These are phyloP conservation scores for Paedocypris sp. DNA, from an alignment of 2,113 vertebrate genomes.

Conservation along the genomic window DNA sequence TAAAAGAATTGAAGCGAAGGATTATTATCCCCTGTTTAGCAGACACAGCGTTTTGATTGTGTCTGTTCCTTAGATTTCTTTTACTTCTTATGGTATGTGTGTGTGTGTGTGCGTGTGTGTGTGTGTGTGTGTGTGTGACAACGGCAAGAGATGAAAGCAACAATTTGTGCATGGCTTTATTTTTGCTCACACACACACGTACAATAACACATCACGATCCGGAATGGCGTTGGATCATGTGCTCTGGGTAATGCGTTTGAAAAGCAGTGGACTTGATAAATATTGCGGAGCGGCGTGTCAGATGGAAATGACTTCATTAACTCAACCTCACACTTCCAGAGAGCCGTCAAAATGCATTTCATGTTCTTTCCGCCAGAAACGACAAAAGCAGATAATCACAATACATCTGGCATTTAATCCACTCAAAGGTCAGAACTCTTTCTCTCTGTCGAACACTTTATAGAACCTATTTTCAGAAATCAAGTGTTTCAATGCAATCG, in stretches of 20 bases:
- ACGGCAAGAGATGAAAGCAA: not conserved
- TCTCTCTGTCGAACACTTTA: not conserved
- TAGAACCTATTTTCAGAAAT: not conserved
- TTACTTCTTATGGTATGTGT: too few relatives aligned
- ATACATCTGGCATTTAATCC: not conserved
- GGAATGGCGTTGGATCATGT: not conserved
- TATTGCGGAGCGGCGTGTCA: not conserved
- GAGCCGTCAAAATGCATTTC: not conserved
- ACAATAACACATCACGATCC: not conserved
- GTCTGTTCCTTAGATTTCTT: too few relatives aligned
- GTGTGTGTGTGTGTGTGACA: too few relatives aligned
- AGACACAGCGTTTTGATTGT: too few relatives aligned
- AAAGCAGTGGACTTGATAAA: not conserved
- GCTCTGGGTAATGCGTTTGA: not conserved
- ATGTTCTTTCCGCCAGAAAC: not conserved
- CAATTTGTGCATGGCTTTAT: not conserved
- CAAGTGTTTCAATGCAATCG: not conserved
- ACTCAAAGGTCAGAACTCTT: not conserved
- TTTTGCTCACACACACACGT: not conserved
- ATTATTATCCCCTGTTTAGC: too few relatives aligned
- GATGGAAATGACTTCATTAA: conserved; percentile 6
- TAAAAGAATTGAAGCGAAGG: too few relatives aligned
- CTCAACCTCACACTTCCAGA: conserved; percentile 6
- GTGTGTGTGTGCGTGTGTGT: too few relatives aligned
- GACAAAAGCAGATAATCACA: not conserved